These are phyloP conservation scores for Chalcosyrphus nemorum DNA, from an alignment of 2,888 invertebrate genomes.

Conservation along the genomic window DNA sequence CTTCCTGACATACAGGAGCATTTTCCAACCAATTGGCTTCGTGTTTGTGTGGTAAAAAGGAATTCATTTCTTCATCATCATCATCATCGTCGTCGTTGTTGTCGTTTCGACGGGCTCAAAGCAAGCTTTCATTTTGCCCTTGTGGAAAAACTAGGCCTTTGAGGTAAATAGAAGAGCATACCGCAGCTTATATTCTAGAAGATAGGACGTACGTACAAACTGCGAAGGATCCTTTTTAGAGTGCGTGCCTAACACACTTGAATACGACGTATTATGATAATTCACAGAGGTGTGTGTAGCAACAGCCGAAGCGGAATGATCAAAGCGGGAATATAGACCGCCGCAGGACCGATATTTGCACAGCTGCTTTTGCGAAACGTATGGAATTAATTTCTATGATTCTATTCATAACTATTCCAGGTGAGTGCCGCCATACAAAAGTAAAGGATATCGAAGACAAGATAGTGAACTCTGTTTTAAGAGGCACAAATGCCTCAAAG, in stretches of 20 bases:
- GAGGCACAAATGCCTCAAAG: background rate
- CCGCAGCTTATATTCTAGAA: background rate
- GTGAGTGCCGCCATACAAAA: slow-evolving; percentile 1
- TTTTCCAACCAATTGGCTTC: slow-evolving; percentile 67
- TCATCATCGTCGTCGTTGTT: background rate
- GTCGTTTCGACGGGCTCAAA: too few relatives aligned
- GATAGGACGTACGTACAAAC: slow-evolving; percentile 12
- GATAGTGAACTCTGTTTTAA: background rate
- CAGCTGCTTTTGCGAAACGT: background rate
- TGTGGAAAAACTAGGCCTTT: slow-evolving; percentile 48
- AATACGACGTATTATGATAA: slow-evolving; percentile 59
- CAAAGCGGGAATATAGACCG: slow-evolving; percentile 46
- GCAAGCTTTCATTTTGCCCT: slow-evolving; percentile 20
- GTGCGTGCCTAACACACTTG: slow-evolving; percentile 57
- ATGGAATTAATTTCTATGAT: slow-evolving; percentile 48
- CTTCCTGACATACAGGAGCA: slow-evolving; percentile 5
- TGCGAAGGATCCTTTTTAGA: slow-evolving; percentile 34
- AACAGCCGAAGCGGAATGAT: slow-evolving; percentile 22
- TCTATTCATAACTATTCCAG: slow-evolving; percentile 35
- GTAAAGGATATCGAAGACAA: background rate
- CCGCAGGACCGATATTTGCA: slow-evolving; percentile 32
- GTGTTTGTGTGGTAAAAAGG: slow-evolving; percentile 1
- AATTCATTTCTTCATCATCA: slow-evolving; percentile 26
- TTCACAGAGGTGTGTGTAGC: slow-evolving; percentile 51
- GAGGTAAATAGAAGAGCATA: slow-evolving; percentile 23